Evolutionary conservation across 2,888 invertebrate genomes (phyloP), one percentile per base, ranked within the genome.

Genomic region (Scaptomyza flava): DNA sequence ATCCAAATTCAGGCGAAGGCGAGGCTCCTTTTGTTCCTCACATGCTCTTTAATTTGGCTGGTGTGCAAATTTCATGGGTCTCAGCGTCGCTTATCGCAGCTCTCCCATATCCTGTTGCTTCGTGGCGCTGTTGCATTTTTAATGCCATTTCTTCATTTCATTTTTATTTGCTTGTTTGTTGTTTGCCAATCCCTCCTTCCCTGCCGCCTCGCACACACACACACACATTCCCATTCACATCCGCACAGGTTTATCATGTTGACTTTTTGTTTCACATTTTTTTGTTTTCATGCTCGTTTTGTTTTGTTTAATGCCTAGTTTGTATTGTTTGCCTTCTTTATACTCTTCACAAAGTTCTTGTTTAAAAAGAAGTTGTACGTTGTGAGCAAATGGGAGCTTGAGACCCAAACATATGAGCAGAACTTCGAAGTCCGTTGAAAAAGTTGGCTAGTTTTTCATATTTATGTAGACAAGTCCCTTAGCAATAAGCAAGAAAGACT

Each of bases 71-170:
- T 68, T 56, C 61, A 17, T 52, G 50, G 60, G 52, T 56, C 77
- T 58, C 47, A 68, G 58, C 57, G 48, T 58, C 60, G 54, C 58
- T 63, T 62, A 54, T 43, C 43, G 66, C 58, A n/a, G 27, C 54
- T 53, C 42, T n/a, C 30, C 38, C 46, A 59, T 72, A 72, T 80
- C 70, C 80, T 82, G 61, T 80, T 85, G 85, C 72, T 85, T 65
- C 62, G 68, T 59, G 62, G 36, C 62, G 82, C 80, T 84, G 86
- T 84, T 84, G 88, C 88, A 84, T 84, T 84, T 84, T 84, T 84
- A 68, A 84, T 84, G 78, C 67, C 68, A 80, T 80, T 87, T 68
- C 74, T 85, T 85, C 41, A 86, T 85, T 82, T 82, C 68, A 70
- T 74, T 71, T 60, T 74, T 76, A 70, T 77, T 85, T 12, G 17